Conservation (phyloP, 2,797 vertebrate species). For the Thripadectes ignobilis region DNA sequence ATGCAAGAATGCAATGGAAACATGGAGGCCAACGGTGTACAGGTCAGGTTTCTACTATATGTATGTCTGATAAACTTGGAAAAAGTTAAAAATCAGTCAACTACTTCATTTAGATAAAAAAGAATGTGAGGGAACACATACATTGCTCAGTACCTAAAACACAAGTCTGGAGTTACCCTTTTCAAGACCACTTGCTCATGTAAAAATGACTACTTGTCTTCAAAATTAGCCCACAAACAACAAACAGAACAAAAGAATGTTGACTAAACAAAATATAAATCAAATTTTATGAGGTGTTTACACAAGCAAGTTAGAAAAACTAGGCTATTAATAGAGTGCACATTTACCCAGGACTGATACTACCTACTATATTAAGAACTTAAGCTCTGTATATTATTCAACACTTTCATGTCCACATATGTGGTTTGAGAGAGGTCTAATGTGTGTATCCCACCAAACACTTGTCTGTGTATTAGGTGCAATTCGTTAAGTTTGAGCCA, state of each 20-base stretch:
- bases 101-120: not conserved
- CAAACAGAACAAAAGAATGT: not conserved
- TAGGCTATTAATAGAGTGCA: constrained; percentile 31
- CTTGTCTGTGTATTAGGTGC: not conserved
- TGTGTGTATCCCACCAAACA: not conserved
- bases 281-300: not conserved
- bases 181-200: not conserved
- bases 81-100: not conserved
- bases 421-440: not conserved
- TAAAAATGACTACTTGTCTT: not conserved
- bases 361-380: constrained; percentile 38
- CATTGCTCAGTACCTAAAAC: not conserved
- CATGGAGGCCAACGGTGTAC: not conserved
- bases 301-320: not conserved
- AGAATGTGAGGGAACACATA: not conserved
- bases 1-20: not conserved
- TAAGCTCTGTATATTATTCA: not conserved
- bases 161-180: not conserved
- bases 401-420: not conserved
- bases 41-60: not conserved
- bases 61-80: not conserved
- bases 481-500: not conserved
- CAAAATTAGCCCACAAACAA: not conserved
- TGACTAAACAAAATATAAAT: not conserved
- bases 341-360: not conserved